Percentiles rank a stretch among this genome's conserved stretches.
phyloP scores from a whole-genome alignment of 2,113 vertebrate genomes.

The Antennarius striatus region DNA sequence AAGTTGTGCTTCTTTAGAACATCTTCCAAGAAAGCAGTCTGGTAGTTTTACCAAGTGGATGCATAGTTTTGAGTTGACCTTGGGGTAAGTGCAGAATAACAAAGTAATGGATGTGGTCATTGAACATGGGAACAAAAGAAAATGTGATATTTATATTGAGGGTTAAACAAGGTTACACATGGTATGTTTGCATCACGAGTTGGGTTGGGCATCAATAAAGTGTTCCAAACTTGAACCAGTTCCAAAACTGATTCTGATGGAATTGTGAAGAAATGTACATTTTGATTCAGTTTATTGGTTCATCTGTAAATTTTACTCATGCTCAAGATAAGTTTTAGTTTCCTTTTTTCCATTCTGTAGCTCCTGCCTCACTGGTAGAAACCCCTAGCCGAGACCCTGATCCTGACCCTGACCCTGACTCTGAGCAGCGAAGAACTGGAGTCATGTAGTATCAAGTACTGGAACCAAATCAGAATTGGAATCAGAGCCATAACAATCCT shows the following conservation, averaged over 20 bases:
- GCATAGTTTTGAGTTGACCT: conserved; percentile 7
- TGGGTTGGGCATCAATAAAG: no score
- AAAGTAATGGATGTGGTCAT: conserved; percentile 8
- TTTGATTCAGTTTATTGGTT: no score
- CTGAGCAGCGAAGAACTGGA: no score
- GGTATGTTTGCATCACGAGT: conserved; percentile 12
- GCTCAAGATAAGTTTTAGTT: neutral
- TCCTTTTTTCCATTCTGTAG: neutral
- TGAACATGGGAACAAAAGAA: conserved; percentile 5
- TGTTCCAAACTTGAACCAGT: no score
- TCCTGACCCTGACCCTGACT: no score
- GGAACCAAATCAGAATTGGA: no score
- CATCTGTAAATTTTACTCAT: no score
- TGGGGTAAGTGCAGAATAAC: neutral
- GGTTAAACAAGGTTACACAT: conserved; percentile 22
- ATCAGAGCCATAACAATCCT: no score
- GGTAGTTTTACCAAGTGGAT: neutral
- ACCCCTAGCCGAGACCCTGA: no score
- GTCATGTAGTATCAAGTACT: no score
- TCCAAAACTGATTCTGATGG: no score
- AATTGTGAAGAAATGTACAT: no score
- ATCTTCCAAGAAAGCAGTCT: conserved; percentile 1
- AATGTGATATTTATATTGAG: neutral
- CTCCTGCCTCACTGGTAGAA: neutral
- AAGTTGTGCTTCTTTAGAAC: conserved; percentile 1